Evolutionary conservation across 2,797 vertebrate genomes (phyloP), one percentile per base, ranked within the genome.

Genomic region (Mormyrops boulengeri): DNA sequence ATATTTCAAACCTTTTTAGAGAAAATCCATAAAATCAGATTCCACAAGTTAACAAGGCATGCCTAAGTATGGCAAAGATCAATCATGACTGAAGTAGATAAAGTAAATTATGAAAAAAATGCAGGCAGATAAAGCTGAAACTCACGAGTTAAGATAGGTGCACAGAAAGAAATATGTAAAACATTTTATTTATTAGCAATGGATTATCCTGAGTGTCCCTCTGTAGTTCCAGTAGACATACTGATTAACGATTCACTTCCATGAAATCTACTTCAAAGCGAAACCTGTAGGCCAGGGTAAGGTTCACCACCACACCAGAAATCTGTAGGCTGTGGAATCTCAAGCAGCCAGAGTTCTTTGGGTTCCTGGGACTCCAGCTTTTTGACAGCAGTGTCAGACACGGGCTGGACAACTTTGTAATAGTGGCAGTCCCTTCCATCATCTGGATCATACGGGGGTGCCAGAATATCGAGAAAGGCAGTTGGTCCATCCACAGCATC

Each of bases 271-370:
- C 9, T 87, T 97, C 95, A 98, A 38, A 98, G 95, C 87, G 93
- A 93, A 80, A 99, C 98, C 92, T 95, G 96, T 26, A 98, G 98
- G 0, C 98, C 98, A 0, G 97, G 97, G 91, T 98, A 99, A 47
- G 97, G 96, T 90, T 99, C 98, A 0, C 96, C 96, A 1, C 97
- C 97, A 91, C 98, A 99, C 97, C 98, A 98, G 95, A 99, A 99
- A 6, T 97, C 96, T 14, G 95, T 62, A 0, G 98, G 97, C 91
- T 98, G 98, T 0, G 97, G 95, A 66, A 98, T 97, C 94, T 99
- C 98, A 92, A 96, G 90, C 30, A 99, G 96, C 97, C 97, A 98
- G 89, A 97, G 94, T 90, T 97, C 97, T 90, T 95, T 92, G 41
- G 95, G 95, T 82, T 93, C 92, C 84, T 89, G 87, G 2, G 84